Conservation (phyloP, 2,888 invertebrate genomes). For the Chymomyza fuscimana region DNA sequence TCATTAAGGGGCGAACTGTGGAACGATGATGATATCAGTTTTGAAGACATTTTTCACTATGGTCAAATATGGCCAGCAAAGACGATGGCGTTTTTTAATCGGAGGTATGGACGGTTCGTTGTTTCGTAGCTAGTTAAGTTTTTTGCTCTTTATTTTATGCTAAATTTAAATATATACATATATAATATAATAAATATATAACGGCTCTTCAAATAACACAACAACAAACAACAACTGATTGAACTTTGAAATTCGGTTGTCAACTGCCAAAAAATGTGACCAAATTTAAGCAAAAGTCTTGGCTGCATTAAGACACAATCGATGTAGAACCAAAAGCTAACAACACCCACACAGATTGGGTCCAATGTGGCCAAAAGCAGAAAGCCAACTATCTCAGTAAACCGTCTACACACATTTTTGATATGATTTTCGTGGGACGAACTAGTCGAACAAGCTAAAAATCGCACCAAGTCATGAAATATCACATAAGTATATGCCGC, state of each 20-base stretch:
- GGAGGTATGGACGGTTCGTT: background rate
- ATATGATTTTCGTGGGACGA: conserved; percentile 64
- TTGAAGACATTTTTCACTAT: conserved; percentile 70
- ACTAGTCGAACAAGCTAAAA: conserved; percentile 67
- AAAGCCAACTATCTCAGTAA: conserved; percentile 50
- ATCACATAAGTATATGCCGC: conserved; percentile 31
- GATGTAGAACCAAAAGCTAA: conserved; percentile 10
- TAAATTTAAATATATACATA: background rate
- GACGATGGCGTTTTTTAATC: conserved; percentile 34
- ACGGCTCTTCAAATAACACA: background rate
- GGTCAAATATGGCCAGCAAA: conserved; percentile 55
- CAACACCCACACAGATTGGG: background rate
- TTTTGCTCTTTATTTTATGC: conserved; percentile 1
- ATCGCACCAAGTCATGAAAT: conserved; percentile 66
- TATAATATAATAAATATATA: conserved; percentile 3
- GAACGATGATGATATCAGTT: conserved; percentile 78
- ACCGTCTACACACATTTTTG: conserved; percentile 18
- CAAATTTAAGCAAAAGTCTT: conserved; percentile 43
- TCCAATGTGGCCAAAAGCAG: conserved; percentile 27
- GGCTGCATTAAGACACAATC: conserved; percentile 55
- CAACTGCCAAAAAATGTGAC: conserved; percentile 37
- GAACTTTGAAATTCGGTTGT: conserved; percentile 38
- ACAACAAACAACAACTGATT: conserved; percentile 18
- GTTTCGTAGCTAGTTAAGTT: background rate
- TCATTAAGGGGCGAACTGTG: conserved; percentile 74